Evolutionary conservation across 2,888 invertebrate genomes (phyloP).

Genomic region (Pseudoips prasinana): DNA sequence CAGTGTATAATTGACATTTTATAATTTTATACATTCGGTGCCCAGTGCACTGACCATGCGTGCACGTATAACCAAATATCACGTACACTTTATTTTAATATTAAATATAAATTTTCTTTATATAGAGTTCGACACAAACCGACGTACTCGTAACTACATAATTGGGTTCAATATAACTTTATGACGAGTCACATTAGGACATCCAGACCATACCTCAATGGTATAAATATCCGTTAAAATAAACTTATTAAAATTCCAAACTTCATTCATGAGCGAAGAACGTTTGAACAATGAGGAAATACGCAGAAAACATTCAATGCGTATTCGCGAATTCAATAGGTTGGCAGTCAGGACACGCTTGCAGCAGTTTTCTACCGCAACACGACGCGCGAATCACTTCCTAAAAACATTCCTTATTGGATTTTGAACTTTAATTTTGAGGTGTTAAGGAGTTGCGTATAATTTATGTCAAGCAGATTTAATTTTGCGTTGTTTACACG

Average conservation of each 20-base stretch:
- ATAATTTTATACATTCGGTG: slow-evolving; percentile 2
- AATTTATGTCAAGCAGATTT: slow-evolving; percentile 13
- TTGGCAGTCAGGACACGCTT: slow-evolving; percentile 64
- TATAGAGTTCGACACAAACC: no score
- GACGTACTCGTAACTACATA: no score
- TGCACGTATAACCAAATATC: no score
- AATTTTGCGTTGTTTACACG: slow-evolving; percentile 40
- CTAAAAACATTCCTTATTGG: slow-evolving; percentile 34
- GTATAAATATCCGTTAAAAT: slow-evolving; percentile 25
- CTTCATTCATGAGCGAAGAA: slow-evolving; percentile 68
- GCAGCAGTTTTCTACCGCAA: slow-evolving; percentile 63
- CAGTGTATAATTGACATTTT: slow-evolving; percentile 16
- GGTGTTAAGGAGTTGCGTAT: slow-evolving; percentile 28
- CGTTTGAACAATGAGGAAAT: slow-evolving; percentile 74
- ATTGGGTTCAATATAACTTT: no score
- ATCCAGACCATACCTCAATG: slow-evolving; percentile 9
- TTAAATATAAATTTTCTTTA: no score
- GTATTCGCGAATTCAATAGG: slow-evolving; percentile 70
- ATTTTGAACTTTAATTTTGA: slow-evolving; percentile 49
- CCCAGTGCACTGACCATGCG: no score
- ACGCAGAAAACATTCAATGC: slow-evolving; percentile 70
- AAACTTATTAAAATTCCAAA: slow-evolving; percentile 59
- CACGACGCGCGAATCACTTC: slow-evolving; percentile 35
- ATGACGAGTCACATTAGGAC: no score
- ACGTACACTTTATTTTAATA: no score